Conservation (phyloP, 2,888 invertebrate genomes). For the Drosophila pseudotakahashii region DNA sequence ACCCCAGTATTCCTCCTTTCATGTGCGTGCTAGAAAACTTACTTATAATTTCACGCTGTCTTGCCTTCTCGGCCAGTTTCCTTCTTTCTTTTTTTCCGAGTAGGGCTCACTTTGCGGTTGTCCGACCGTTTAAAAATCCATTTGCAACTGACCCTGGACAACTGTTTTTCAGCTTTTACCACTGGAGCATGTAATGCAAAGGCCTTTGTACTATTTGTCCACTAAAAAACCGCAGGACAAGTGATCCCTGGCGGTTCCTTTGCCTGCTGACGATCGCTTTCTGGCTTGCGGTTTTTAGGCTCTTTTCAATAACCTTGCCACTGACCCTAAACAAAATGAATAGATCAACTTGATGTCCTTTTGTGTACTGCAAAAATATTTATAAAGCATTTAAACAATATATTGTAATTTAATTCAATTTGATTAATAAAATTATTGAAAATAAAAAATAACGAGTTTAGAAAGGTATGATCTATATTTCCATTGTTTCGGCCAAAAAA, state of each 20-base stretch:
- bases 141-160: slow-evolving; percentile 57
- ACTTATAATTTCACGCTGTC: slow-evolving; percentile 55
- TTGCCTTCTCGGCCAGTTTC: slow-evolving; percentile 22
- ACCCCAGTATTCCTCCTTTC: neutral
- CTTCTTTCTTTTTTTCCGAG: neutral
- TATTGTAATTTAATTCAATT: too few species aligned
- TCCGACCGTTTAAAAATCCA: slow-evolving; percentile 68
- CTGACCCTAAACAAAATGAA: neutral
- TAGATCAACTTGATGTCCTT: neutral
- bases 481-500: too few species aligned
- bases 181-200: slow-evolving; percentile 43
- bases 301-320: neutral
- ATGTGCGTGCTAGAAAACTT: slow-evolving; percentile 50
- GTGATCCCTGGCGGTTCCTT: slow-evolving; percentile 20
- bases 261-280: slow-evolving; percentile 36
- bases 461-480: too few species aligned
- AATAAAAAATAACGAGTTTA: too few species aligned
- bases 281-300: slow-evolving; percentile 9
- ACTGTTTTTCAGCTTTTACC: slow-evolving; percentile 11
- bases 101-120: slow-evolving; percentile 45
- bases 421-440: too few species aligned
- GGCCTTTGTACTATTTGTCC: slow-evolving; percentile 9
- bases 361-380: neutral
- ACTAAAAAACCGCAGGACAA: slow-evolving; percentile 15
- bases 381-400: neutral